Conservation (phyloP, 2,888 invertebrate species). For the Luffia ferchaultella region DNA sequence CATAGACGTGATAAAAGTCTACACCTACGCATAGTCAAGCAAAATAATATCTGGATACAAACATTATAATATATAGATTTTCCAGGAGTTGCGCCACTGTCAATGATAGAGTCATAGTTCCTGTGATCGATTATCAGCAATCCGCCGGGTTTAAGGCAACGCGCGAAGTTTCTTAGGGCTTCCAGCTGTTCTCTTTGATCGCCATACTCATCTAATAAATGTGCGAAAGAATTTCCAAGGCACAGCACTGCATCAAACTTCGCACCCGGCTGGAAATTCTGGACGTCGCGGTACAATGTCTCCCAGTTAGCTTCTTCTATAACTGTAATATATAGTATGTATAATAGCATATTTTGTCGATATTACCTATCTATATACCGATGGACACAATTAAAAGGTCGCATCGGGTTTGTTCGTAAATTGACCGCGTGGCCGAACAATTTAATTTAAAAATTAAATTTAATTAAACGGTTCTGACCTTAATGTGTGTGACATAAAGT, state of each 20-base stretch:
- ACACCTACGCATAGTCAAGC: no score
- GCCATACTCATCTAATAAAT: conserved; percentile 80
- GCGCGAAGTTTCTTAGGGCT: conserved; percentile 82
- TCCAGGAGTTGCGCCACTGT: conserved; percentile 80
- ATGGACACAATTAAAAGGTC: no score
- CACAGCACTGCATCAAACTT: conserved; percentile 91
- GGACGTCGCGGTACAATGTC: conserved; percentile 78
- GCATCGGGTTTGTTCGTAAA: no score
- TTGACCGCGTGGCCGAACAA: no score
- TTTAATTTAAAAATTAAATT: no score
- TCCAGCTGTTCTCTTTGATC: conserved; percentile 82
- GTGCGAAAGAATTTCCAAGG: conserved; percentile 91
- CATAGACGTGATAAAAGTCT: no score
- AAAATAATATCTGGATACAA: no score
- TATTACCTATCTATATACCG: no score
- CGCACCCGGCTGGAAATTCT: conserved; percentile 62
- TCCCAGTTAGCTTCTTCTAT: conserved; percentile 95
- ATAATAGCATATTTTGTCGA: no score
- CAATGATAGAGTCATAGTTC: conserved; percentile 84
- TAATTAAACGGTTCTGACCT: no score
- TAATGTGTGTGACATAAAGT: no score
- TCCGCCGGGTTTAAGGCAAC: conserved; percentile 86
- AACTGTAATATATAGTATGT: conserved; percentile 71
- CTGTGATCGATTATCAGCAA: conserved; percentile 87
- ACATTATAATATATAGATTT: conserved; percentile 92